Evolutionary conservation across 23 tunicate genomes (phyloP), one percentile per base, ranked within the genome.

Genomic region (Styela clava): DNA sequence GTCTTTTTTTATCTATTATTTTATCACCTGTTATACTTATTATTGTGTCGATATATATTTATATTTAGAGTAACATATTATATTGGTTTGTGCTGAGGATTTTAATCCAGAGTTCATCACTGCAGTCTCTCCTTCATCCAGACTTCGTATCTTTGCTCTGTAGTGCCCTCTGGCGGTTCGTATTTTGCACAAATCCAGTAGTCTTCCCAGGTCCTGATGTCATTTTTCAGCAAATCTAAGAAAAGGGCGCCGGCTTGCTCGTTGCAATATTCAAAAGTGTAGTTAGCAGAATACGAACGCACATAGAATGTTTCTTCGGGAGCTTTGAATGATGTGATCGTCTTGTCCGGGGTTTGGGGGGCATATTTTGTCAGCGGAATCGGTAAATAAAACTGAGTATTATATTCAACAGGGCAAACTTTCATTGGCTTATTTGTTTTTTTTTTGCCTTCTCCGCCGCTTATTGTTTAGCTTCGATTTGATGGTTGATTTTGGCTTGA

Each of bases 321-420:
- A 68, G 31, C 31, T 24, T 68, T 68, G 73, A 68, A 68, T 16
- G 20, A 16, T 24, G 16, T 18, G 28, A 68, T 31, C 31, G 73
- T 24, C n/a, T 20, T 68, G 27, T 21, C 27, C 27, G 24, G 16
- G 27, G 24, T 21, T 68, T 24, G 73, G 16, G 20, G n/a, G n/a
- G 73, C 20, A 29, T 31, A 68, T 24, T 68, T 68, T 18, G 24
- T 68, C 27, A 68, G 31, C 16, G 73, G 73, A 24, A 68, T 68
- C 16, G 73, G 73, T 12, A 68, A 12, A 68, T 68, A 68, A 24
- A 68, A 68, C 73, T 68, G 73, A 16, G 73, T 68, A 20, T 24
- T 24, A 31, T 68, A 68, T 68, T 24, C 16, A 16, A 16, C n/a
- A 24, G 73, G 16, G 21, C 64, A 61, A 19, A 19, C 20, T 61